Evolutionary conservation across 2,113 vertebrate genomes (phyloP).

Genomic region (Hiodon tergisus): DNA sequence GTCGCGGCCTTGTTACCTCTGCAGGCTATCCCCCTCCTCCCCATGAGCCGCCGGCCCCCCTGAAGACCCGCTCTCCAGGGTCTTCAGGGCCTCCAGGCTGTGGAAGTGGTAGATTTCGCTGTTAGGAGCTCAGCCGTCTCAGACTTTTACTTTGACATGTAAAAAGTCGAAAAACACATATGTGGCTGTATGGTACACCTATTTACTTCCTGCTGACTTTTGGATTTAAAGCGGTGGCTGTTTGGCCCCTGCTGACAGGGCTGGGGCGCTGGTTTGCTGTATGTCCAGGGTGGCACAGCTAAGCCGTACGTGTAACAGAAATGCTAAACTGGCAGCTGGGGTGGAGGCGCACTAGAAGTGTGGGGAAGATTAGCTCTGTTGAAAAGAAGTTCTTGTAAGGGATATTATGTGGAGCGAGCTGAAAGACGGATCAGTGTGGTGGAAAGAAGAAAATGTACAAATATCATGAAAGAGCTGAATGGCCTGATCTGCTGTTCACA

Average conservation of each 20-base stretch:
- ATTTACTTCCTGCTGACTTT: not conserved
- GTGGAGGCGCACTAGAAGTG: constrained; percentile 21
- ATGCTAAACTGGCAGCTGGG: not conserved
- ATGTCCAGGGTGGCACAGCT: not conserved
- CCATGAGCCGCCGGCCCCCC: not conserved
- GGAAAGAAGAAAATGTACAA: constrained; percentile 53
- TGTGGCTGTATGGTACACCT: not conserved
- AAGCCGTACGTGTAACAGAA: not conserved
- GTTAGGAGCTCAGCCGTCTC: not conserved
- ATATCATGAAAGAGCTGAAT: constrained; percentile 46
- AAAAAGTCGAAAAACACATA: not conserved
- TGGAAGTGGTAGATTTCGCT: not conserved
- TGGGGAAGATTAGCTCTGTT: constrained; percentile 53
- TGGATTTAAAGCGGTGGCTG: not conserved
- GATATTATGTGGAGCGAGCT: constrained; percentile 42
- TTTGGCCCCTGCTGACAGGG: not conserved
- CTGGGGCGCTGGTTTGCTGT: no score
- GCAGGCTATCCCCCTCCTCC: not conserved
- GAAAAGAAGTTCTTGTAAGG: constrained; percentile 37
- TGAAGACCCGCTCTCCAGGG: not conserved
- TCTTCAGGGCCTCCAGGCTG: not conserved
- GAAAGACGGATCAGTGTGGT: constrained; percentile 49
- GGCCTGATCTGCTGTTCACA: constrained; percentile 36
- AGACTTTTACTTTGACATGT: not conserved
- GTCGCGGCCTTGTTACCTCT: not conserved